Conservation (phyloP, 2,797 vertebrate species). For the Molossus alvarezi region DNA sequence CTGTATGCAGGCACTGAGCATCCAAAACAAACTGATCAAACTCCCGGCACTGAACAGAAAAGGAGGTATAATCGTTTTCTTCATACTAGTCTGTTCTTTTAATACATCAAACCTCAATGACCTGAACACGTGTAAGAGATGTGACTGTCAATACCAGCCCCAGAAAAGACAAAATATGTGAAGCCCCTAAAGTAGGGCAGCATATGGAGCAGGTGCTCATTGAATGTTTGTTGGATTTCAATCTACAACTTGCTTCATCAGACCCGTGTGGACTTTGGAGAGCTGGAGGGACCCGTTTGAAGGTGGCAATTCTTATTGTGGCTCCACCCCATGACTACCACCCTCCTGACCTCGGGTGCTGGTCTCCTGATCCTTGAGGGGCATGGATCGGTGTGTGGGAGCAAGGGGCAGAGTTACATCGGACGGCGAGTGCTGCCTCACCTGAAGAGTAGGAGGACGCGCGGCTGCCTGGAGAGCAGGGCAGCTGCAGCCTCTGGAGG, state of each 20-base stretch:
- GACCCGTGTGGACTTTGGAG: not conserved
- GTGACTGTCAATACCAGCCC: not conserved
- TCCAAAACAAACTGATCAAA: not conserved
- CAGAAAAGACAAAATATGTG: not conserved
- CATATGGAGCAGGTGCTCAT: not conserved
- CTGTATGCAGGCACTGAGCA: not conserved
- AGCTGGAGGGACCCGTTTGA: not conserved
- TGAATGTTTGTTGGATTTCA: not conserved
- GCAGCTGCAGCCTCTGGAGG: constrained; percentile 92
- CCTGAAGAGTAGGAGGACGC: constrained; percentile 94
- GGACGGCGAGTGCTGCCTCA: constrained; percentile 63
- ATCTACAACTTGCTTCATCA: not conserved
- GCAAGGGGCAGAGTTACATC: not conserved
- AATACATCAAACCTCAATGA: not conserved
- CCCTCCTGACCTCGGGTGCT: not conserved
- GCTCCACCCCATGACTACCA: not conserved
- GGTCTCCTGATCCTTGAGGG: not conserved
- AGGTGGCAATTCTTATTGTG: not conserved
- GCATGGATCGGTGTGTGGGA: rapidly evolving
- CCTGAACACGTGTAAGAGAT: not conserved
- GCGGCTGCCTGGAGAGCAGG: constrained; percentile 92
- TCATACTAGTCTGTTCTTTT: not conserved
- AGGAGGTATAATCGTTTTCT: not conserved
- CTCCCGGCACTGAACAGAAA: not conserved
- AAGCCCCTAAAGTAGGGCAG: not conserved